Base-by-base conservation (phyloP, 1,140 invertebrate species). In the Drosophila leontia region DNA sequence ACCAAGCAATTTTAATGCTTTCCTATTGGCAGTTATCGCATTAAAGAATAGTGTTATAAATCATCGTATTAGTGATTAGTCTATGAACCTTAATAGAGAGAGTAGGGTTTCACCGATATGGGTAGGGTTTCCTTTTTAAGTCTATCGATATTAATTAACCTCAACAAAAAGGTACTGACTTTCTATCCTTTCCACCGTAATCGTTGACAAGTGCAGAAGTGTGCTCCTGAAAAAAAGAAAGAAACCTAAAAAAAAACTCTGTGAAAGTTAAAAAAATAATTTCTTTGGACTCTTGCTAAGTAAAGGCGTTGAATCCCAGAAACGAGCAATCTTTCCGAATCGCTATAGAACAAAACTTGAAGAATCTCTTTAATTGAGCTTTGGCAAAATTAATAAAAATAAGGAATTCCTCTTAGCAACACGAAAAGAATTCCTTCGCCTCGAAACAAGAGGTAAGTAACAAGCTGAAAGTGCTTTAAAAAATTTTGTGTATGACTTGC, bases 141-240 rank as follows among this genome's bases (percentile, higher is more conserved):
- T 15, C 8, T 26, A 56, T 56, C 53, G 53, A 56, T 55, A 55
- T 39, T 39, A 56, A 39, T n/a, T 6, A 6, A 39, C 3, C 6
- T 56, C 12, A 15, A 7, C 32, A 13, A 15, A 39, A 42, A 13
- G 13, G 6, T 1, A 7, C n/a, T 6, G 8, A 9, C 3, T n/a
- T 34, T 26, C 7, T 12, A 23, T 5, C 3, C 11, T 61, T 61
- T 7, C 9, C 3, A 9, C 12, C 12, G 37, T 15, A 39, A 42
- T 19, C 13, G 3, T 13, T 37, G 3, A 1, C 29, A 3, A 23
- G 37, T 59, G 13, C 59, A 39, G 8, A 26, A 19, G 2, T 55
- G 17, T 15, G 50, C 17, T 8, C 19, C 3, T 3, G 3, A 26
- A 29, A 50, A 50, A 50, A 50, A 17, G 23, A 23, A 9, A 17